phyloP scores from a whole-genome alignment of 2,888 invertebrate species.

The Pyrrhia umbra region DNA sequence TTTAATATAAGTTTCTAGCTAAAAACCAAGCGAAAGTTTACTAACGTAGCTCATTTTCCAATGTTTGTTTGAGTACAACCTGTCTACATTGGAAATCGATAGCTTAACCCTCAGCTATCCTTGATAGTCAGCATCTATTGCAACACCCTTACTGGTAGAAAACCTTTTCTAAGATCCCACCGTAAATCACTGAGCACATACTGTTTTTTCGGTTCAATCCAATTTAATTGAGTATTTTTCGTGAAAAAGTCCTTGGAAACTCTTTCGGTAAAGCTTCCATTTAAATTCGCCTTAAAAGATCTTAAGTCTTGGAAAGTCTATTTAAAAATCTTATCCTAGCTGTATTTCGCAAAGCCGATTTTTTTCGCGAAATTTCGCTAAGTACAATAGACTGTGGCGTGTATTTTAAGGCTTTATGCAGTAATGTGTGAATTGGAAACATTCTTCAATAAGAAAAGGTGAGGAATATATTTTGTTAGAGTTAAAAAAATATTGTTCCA shows the following conservation, averaged over 20 bases:
- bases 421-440: conserved; percentile 13
- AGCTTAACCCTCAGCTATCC: conserved; percentile 32
- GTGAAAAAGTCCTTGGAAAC: conserved; percentile 43
- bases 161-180: conserved; percentile 50
- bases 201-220: conserved; percentile 57
- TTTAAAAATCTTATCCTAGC: conserved; percentile 46
- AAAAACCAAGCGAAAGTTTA: conserved; percentile 10
- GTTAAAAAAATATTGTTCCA: conserved; percentile 41
- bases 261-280: conserved; percentile 56
- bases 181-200: conserved; percentile 51
- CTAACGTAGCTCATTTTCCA: conserved; percentile 20
- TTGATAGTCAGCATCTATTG: conserved; percentile 46
- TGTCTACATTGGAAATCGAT: conserved; percentile 56
- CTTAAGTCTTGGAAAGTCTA: conserved; percentile 49
- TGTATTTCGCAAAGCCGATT: conserved; percentile 1
- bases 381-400: conserved; percentile 14
- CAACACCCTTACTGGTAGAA: conserved; percentile 42
- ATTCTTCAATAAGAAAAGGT: conserved; percentile 19
- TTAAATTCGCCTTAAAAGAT: conserved; percentile 55
- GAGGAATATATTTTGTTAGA: conserved; percentile 19
- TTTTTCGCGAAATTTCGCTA: conserved; percentile 16
- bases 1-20: no score
- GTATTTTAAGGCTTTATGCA: conserved; percentile 1
- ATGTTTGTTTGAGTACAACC: conserved; percentile 17
- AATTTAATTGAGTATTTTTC: conserved; percentile 55